phyloP scores from a whole-genome alignment of 2,113 vertebrate genomes.

The Alexandromys fortis region DNA sequence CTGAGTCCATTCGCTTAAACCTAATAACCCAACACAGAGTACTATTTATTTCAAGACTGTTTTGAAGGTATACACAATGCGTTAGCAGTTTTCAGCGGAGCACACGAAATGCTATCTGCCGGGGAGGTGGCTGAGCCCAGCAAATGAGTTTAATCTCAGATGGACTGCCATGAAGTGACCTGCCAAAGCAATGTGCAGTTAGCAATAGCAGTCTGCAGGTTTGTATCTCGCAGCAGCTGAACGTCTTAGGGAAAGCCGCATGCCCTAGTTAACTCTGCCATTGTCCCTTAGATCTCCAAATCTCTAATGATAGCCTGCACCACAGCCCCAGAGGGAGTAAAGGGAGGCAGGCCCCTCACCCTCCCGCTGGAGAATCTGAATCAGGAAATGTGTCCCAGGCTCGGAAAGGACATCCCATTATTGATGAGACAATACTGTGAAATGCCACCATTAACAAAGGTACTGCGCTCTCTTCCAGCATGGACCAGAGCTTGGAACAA shows the following conservation, averaged over 20 bases:
- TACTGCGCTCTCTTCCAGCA: neutral
- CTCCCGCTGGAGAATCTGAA: neutral
- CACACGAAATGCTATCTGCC: slow-evolving; percentile 51
- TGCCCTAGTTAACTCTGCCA: slow-evolving; percentile 59
- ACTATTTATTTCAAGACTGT: slow-evolving; percentile 63
- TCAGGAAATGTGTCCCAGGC: neutral
- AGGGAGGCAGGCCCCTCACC: neutral
- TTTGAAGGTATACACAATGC: slow-evolving; percentile 58
- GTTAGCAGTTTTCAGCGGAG: slow-evolving; percentile 53
- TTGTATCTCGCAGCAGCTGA: neutral
- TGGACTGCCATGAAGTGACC: slow-evolving; percentile 37
- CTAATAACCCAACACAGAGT: slow-evolving; percentile 61
- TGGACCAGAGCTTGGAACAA: neutral
- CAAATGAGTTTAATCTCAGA: slow-evolving; percentile 75
- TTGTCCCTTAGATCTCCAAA: neutral
- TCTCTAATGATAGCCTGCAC: neutral
- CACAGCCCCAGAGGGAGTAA: neutral
- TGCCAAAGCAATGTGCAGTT: slow-evolving; percentile 49
- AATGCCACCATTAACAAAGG: neutral
- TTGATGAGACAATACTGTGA: neutral
- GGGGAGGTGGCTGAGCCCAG: slow-evolving; percentile 60
- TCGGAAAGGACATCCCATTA: neutral
- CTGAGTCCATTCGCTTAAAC: slow-evolving; percentile 59
- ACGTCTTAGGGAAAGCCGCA: neutral
- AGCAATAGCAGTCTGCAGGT: slow-evolving; percentile 27